Base-by-base conservation (phyloP, 1,140 invertebrate genomes). In the Hypsibius dujardini region DNA sequence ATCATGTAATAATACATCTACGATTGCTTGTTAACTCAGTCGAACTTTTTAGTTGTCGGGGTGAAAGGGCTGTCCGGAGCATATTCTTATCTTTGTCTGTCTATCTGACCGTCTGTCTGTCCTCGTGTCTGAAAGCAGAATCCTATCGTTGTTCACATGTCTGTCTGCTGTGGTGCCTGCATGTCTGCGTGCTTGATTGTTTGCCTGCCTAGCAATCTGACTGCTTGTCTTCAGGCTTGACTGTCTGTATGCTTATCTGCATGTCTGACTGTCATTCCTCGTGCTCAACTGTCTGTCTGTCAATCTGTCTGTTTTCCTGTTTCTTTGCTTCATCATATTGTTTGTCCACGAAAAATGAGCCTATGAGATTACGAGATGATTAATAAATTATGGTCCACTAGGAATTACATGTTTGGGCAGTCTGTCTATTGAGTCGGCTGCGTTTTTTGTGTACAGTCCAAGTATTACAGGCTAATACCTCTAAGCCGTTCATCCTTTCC, bases 401-500 rank as follows among this genome's bases (percentile, higher is more conserved):
- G n/a, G 7, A 12, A 71, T 69, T 2, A 7, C 14, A 12, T 45
- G 15, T 50, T 69, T 70, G 46, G 12, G 42, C 47, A 3, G 12
- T 1, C 14, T 59, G 73, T 75, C 78, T 70, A 1, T 12, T 3
- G 40, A n/a, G 56, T 14, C 69, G 2, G 42, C 46, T 2, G 1
- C n/a, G 12, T n/a, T 45, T 42, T 3, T 71, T 70, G 3, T 71
- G 50, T 28, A 28, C 28, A 28, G n/a, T 56, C 50, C 50, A 56
- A 56, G n/a, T 12, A 56, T n/a, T 56, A 71, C 45, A 7, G 3
- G 7, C 28, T 45, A n/a, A 46, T 69, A 75, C 82, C 79, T 90
- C 87, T 47, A 90, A 78, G 69, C 87, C 87, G 72, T 85, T 84
- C 85, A 93, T 92, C 76, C 83, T 85, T 62, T 82, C 82, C 62